Percentiles rank a stretch among this genome's conserved stretches.
Conservation (phyloP, 1,140 invertebrate genomes). For the Polypedilum pembai region DNA sequence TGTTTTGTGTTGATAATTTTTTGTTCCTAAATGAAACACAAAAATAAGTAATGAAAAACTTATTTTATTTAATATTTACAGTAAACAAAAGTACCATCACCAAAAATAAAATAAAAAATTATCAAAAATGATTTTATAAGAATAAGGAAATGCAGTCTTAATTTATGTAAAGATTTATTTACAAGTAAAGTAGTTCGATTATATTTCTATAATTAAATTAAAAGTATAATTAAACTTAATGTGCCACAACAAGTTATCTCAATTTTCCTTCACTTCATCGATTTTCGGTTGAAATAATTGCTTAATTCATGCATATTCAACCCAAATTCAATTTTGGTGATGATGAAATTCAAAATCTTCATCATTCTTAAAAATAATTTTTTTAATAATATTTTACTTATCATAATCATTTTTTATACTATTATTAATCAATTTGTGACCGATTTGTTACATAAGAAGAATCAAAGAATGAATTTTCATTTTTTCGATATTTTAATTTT, state of each 20-base stretch:
- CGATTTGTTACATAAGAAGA: constrained; percentile 35
- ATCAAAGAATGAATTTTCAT: constrained; percentile 39
- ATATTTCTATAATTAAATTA: neutral
- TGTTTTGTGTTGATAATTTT: no score
- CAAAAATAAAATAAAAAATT: neutral
- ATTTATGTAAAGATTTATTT: constrained; percentile 1
- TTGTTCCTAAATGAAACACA: neutral
- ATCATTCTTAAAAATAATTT: no score
- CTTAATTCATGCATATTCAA: no score
- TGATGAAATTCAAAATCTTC: no score
- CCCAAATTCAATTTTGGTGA: no score
- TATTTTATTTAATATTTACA: neutral
- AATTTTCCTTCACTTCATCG: no score
- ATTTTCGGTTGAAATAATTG: no score
- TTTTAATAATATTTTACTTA: no score
- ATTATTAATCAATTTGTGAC: neutral
- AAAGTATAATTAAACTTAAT: no score
- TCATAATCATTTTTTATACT: no score
- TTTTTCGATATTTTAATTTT: constrained; percentile 51
- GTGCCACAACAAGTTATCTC: no score
- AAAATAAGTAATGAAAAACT: neutral
- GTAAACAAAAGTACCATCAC: neutral
- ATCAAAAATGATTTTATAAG: neutral
- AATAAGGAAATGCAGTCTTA: constrained; percentile 6
- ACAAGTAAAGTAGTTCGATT: neutral